Conservation (phyloP, 2,888 invertebrate genomes). For the Serripes groenlandicus region DNA sequence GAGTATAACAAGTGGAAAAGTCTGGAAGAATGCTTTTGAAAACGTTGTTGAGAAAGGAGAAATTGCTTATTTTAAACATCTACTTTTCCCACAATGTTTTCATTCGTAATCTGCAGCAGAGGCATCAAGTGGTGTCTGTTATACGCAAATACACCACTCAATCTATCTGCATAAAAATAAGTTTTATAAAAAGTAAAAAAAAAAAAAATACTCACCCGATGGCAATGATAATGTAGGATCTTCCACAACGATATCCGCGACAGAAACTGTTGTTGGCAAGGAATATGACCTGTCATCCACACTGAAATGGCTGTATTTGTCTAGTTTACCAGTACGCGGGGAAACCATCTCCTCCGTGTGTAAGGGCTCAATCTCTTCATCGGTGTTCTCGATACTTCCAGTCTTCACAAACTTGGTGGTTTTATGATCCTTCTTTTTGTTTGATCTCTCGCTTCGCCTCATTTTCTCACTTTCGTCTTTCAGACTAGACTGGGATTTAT, state of each 20-base stretch:
- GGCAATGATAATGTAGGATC: constrained; percentile 24
- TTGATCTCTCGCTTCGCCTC: constrained; percentile 4
- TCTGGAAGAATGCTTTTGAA: too few species aligned
- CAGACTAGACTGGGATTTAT: constrained; percentile 28
- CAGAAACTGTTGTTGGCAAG: constrained; percentile 49
- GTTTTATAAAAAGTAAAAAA: not conserved
- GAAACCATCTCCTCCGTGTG: constrained; percentile 17
- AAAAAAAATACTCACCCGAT: constrained; percentile 11
- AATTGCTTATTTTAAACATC: not conserved
- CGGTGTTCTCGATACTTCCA: constrained; percentile 37
- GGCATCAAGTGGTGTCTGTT: too few species aligned
- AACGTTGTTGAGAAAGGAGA: constrained; percentile 5
- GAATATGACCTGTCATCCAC: constrained; percentile 28
- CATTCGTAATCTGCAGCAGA: too few species aligned
- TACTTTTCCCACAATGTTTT: not conserved
- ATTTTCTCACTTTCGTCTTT: not conserved
- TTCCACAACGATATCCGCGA: constrained; percentile 62
- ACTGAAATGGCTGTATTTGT: constrained; percentile 12
- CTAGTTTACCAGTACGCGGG: not conserved
- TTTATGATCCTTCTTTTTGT: constrained; percentile 47
- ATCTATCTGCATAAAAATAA: not conserved
- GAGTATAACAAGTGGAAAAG: too few species aligned
- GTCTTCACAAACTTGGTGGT: constrained; percentile 34
- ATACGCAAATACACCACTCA: too few species aligned
- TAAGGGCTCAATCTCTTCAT: constrained; percentile 53